Percentiles rank a stretch among this genome's conserved stretches.
Evolutionary conservation across 1,140 invertebrate genomes (phyloP).

Genomic region (Lepidurus couesii): DNA sequence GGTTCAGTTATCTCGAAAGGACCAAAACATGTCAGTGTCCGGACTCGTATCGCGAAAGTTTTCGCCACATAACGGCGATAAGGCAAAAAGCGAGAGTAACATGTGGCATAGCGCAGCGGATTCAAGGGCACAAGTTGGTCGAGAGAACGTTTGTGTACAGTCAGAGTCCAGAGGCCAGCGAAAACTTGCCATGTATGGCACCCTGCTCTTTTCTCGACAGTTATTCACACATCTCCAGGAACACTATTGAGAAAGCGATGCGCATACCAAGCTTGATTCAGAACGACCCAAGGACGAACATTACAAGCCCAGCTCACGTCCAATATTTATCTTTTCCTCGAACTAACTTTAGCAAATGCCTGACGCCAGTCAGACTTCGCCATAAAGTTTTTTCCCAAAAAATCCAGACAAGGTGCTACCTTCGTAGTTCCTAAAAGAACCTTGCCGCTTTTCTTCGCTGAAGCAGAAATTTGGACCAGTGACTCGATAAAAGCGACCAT

Average conservation of each 20-base stretch:
- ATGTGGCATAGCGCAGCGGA: neutral
- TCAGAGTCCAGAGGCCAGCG: neutral
- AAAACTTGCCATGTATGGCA: neutral
- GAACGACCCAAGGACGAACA: neutral
- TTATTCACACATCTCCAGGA: neutral
- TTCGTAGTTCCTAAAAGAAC: too few species aligned
- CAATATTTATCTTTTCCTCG: neutral
- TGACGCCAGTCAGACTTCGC: neutral
- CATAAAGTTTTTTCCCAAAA: neutral
- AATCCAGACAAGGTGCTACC: neutral
- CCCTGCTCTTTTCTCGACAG: neutral
- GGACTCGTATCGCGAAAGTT: neutral
- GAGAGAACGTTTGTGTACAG: neutral
- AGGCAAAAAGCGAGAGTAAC: neutral
- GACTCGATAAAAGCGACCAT: too few species aligned
- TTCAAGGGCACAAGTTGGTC: neutral
- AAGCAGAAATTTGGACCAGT: too few species aligned
- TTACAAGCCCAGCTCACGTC: neutral
- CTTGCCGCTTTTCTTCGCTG: too few species aligned
- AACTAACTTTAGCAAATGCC: neutral
- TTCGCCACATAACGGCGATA: neutral
- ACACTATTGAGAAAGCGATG: neutral
- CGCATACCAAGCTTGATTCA: slow-evolving; percentile 4
- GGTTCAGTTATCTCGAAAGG: neutral
- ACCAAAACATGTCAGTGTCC: neutral